A percentile compares a stretch with the other conserved stretches of the same genome.
These are phyloP conservation scores for Cassiopea andromeda DNA, from an alignment of 30 jellyfish, hydroid and myxozoan species.

Conservation along the genomic window DNA sequence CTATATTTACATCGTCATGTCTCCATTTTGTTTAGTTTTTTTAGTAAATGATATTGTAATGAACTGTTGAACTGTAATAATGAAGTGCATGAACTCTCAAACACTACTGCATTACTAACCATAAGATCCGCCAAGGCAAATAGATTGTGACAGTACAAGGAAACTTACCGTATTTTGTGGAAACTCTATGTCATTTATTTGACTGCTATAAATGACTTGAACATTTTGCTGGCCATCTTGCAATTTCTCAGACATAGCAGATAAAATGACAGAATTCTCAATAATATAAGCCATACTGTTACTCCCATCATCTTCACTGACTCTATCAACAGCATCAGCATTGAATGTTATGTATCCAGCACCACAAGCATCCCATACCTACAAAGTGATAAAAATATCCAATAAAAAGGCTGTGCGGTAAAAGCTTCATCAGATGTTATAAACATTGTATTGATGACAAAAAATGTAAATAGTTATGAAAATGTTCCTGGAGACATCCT, in stretches of 20 bases:
- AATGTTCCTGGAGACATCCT: no score
- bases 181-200: constrained; percentile 51
- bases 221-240: constrained; percentile 40
- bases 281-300: constrained; percentile 79
- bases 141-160: neutral
- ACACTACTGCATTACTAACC: neutral
- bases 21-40: neutral
- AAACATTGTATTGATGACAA: no score
- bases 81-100: neutral
- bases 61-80: no score
- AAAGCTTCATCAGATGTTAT: no score
- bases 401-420: no score
- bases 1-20: neutral
- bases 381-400: neutral
- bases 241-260: constrained; percentile 52
- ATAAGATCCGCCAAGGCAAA: neutral
- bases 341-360: constrained; percentile 85
- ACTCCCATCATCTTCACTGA: constrained; percentile 12
- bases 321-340: constrained; percentile 58
- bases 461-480: no score
- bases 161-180: constrained; percentile 52
- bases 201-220: constrained; percentile 47
- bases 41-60: neutral
- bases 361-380: constrained; percentile 98
- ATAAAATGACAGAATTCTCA: constrained; percentile 80